Conservation (phyloP, 2,888 invertebrate species). For the Lithosia quadra region DNA sequence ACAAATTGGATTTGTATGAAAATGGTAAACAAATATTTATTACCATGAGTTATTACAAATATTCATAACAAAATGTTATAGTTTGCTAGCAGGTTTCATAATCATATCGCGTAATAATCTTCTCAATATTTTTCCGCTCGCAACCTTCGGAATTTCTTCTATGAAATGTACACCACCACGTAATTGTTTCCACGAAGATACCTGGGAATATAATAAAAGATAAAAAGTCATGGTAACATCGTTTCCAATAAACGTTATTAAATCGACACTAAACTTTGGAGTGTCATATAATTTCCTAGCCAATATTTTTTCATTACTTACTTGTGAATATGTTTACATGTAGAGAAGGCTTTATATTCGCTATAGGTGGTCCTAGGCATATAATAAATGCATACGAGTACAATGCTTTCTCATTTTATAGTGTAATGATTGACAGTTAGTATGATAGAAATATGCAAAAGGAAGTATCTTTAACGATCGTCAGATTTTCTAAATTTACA, state of each 20-base stretch:
- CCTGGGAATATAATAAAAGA: constrained; percentile 54
- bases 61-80: constrained; percentile 24
- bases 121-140: constrained; percentile 92
- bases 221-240: constrained; percentile 24
- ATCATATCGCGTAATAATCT: constrained; percentile 77
- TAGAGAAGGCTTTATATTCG: not conserved
- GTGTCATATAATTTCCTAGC: not conserved
- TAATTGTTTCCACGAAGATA: constrained; percentile 90
- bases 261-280: not conserved
- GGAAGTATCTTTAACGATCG: not conserved
- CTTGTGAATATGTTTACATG: not conserved
- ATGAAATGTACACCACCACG: constrained; percentile 91
- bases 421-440: not conserved
- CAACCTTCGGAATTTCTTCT: constrained; percentile 90
- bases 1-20: too few relatives aligned
- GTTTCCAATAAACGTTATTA: constrained; percentile 2
- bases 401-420: not conserved
- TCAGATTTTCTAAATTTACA: too few relatives aligned
- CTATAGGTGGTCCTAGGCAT: not conserved
- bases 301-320: not conserved
- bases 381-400: not conserved
- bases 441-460: not conserved
- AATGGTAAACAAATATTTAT: not conserved
- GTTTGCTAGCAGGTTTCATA: constrained; percentile 46
- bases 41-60: not conserved